Conservation (phyloP, 1,140 invertebrate genomes). For the Solen grandis region DNA sequence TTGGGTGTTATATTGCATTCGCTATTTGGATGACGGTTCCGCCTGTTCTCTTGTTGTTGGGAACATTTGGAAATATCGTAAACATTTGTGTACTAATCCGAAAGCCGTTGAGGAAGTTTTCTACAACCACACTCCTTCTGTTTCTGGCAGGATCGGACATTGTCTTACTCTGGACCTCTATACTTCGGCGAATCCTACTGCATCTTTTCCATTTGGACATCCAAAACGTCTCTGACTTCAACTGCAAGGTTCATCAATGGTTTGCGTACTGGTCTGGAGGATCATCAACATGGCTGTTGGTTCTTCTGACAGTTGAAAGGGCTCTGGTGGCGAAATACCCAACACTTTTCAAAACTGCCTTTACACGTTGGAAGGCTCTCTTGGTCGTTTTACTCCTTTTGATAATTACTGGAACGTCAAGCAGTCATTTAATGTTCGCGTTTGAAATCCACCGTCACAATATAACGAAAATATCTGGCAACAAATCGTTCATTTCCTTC, state of each 20-base stretch:
- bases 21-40: conserved; percentile 12
- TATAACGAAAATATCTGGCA: not conserved
- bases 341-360: not conserved
- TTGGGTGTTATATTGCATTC: conserved; percentile 6
- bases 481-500: not conserved
- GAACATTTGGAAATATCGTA: conserved; percentile 9
- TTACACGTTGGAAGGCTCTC: not conserved
- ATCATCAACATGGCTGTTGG: conserved; percentile 17
- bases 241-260: not conserved
- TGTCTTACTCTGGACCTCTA: not conserved
- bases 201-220: not conserved
- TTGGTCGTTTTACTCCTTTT: not conserved
- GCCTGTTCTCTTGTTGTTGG: not conserved
- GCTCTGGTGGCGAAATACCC: conserved; percentile 7
- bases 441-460: not conserved
- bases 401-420: not conserved
- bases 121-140: not conserved
- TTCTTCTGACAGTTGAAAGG: conserved; percentile 25
- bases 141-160: conserved; percentile 25
- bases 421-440: not conserved
- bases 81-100: conserved; percentile 8
- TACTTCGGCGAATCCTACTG: not conserved
- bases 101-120: not conserved
- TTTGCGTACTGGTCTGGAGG: not conserved
- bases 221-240: not conserved